Evolutionary conservation across 2,888 invertebrate genomes (phyloP), one percentile per base, ranked within the genome.

Genomic region (Biston stratarius): DNA sequence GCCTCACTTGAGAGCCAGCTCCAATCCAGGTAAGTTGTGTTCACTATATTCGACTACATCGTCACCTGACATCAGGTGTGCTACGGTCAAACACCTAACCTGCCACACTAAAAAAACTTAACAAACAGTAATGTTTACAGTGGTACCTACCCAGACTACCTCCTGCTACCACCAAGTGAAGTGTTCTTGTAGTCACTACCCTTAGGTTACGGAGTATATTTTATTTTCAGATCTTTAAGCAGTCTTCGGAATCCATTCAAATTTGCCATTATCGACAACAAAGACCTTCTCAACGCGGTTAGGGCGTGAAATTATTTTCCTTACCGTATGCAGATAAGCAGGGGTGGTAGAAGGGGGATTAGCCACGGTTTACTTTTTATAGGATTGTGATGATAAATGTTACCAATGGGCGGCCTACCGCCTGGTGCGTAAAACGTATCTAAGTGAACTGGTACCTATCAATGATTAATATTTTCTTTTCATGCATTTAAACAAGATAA

Each of bases 241-340:
- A 47, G 53, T 48, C 40, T 51, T 65, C 10, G 49, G 34, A 64
- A 69, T 69, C 71, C 70, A 67, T 72, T 71, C 69, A 72, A 78
- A 74, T 74, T 78, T 74, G 78, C 70, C 73, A 74, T 75, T 77
- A 79, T 83, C 85, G 85, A 86, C 86, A 89, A 86, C 58, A 71
- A 86, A 78, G 80, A 73, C 77, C 85, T 84, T 83, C 86, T 84
- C 84, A 77, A 79, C 83, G 88, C 78, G 84, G 88, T 81, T 83
- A 86, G 86, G 88, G 93, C 92, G 93, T 94, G 92, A 94, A 94
- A 94, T 94, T 88, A 92, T 91, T 90, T 92, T 91, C 83, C 91
- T 91, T 90, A 88, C 88, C 85, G 90, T 90, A 94, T 94, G 93
- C 92, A 93, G 92, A 94, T 94, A 90, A 87, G 63, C 59, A 56